Percentiles rank a stretch among this genome's conserved stretches.
Evolutionary conservation across 1,140 invertebrate genomes (phyloP).

Genomic region (Hycleus phaleratus): DNA sequence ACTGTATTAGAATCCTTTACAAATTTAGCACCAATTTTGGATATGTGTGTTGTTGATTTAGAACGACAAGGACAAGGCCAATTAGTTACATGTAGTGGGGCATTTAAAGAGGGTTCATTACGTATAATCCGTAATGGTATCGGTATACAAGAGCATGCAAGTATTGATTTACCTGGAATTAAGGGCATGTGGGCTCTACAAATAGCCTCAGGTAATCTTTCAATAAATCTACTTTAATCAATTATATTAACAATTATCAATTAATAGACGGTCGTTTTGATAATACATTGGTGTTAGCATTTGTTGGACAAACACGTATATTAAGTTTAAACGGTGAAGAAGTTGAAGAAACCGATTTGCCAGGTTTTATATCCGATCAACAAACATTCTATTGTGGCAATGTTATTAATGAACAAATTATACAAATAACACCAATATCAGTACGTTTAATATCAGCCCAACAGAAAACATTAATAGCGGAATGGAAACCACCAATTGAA

Average conservation of each 20-base stretch:
- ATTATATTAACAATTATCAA: background rate
- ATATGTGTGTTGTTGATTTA: conserved; percentile 95
- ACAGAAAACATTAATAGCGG: conserved; percentile 59
- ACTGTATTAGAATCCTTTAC: conserved; percentile 94
- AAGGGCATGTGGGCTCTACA: conserved; percentile 95
- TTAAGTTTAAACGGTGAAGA: conserved; percentile 86
- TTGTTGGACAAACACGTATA: conserved; percentile 89
- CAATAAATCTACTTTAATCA: background rate
- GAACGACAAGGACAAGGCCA: conserved; percentile 96
- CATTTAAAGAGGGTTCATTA: conserved; percentile 95
- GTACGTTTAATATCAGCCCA: conserved; percentile 60
- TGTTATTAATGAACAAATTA: conserved; percentile 72
- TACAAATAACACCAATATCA: conserved; percentile 64
- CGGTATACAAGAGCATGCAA: conserved; percentile 91
- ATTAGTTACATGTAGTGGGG: conserved; percentile 94
- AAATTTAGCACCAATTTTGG: conserved; percentile 94
- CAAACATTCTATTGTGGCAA: conserved; percentile 93
- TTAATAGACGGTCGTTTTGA: conserved; percentile 53
- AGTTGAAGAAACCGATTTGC: conserved; percentile 92
- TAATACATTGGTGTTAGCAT: conserved; percentile 86
- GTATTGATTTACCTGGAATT: conserved; percentile 92
- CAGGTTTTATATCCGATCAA: conserved; percentile 79
- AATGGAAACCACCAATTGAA: conserved; percentile 70
- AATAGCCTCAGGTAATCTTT: conserved; percentile 49
- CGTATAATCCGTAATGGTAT: conserved; percentile 94